These are phyloP conservation scores for Cheilosia grossa DNA, from an alignment of 2,888 invertebrate genomes.

Conservation along the genomic window DNA sequence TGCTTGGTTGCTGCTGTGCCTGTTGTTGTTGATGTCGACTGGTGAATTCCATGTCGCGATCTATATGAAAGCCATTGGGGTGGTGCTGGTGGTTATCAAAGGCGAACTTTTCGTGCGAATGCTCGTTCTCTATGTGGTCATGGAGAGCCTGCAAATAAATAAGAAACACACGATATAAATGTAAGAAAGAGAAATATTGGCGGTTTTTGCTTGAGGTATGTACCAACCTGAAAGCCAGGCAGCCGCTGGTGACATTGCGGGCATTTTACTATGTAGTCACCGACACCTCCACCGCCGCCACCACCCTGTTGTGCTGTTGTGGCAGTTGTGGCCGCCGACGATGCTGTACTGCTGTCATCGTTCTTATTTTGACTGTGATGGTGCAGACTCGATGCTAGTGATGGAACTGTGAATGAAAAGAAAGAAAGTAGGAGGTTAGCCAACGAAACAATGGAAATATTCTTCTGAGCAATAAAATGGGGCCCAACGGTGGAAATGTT, in stretches of 20 bases:
- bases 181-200: neutral
- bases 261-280: constrained; percentile 83
- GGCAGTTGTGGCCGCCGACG: constrained; percentile 76
- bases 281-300: constrained; percentile 77
- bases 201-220: neutral
- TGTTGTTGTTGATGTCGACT: constrained; percentile 54
- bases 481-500: neutral
- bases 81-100: constrained; percentile 77
- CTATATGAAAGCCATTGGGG: constrained; percentile 65
- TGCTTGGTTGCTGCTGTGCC: constrained; percentile 7
- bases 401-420: constrained; percentile 79
- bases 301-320: constrained; percentile 75
- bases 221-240: constrained; percentile 81
- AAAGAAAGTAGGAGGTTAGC: constrained; percentile 44
- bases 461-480: neutral
- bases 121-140: constrained; percentile 83
- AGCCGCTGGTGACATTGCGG: constrained; percentile 83
- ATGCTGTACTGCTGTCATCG: constrained; percentile 78
- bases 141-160: constrained; percentile 80
- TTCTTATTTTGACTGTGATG: constrained; percentile 80
- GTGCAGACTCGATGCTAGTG: constrained; percentile 82
- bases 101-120: constrained; percentile 82
- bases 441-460: too few relatives aligned
- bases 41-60: constrained; percentile 59
- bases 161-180: constrained; percentile 7